A percentile compares a stretch with the other conserved stretches of the same genome.
Conservation (phyloP, 2,888 invertebrate species). For the Gymnosoma rotundatum region DNA sequence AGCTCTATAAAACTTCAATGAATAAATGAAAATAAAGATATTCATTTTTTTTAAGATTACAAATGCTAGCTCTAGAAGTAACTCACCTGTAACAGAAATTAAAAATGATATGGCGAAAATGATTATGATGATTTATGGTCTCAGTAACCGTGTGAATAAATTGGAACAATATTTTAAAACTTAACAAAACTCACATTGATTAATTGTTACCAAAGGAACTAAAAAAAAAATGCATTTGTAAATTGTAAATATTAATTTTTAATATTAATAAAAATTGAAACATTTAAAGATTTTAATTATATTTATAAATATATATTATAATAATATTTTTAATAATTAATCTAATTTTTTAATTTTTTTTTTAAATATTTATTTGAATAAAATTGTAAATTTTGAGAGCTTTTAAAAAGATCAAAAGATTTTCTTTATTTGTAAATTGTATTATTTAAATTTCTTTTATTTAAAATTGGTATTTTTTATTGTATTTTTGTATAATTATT, state of each 20-base stretch:
- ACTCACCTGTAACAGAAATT: conserved; percentile 41
- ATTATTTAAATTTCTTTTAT: background rate
- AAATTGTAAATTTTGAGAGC: conserved; percentile 47
- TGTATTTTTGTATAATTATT: background rate
- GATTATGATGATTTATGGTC: conserved; percentile 56
- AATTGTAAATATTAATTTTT: conserved; percentile 50
- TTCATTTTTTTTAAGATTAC: conserved; percentile 30
- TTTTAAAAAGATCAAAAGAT: conserved; percentile 29
- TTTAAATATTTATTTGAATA: conserved; percentile 55
- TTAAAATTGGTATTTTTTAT: background rate
- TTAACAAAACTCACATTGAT: background rate
- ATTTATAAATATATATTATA: conserved; percentile 11
- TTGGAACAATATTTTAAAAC: conserved; percentile 53
- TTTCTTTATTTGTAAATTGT: conserved; percentile 11
- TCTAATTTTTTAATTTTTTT: background rate
- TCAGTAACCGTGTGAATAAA: conserved; percentile 57
- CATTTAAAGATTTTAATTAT: conserved; percentile 20
- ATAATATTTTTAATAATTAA: conserved; percentile 6
- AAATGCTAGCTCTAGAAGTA: conserved; percentile 19
- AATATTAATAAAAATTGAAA: conserved; percentile 52
- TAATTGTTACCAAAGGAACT: background rate
- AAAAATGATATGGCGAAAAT: conserved; percentile 62
- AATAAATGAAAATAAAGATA: background rate
- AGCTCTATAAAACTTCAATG: no score
- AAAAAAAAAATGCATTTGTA: conserved; percentile 17